Evolutionary conservation across 1,140 invertebrate genomes (phyloP), one percentile per base, ranked within the genome.

Genomic region (Brevipalpus yothersi): DNA sequence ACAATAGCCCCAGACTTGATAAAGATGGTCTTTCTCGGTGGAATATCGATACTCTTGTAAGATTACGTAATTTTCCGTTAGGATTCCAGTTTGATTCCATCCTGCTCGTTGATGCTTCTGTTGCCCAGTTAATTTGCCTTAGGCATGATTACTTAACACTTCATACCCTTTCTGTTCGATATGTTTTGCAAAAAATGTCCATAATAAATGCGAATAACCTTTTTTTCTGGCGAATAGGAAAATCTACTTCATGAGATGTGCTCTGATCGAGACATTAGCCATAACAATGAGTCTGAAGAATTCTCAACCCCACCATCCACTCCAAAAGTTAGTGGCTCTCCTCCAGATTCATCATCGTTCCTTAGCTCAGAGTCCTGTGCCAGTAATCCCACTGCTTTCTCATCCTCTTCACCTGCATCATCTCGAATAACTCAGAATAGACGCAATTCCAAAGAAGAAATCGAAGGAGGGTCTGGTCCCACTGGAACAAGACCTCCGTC

Each of bases 21-120:
- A 39, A 45, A 58, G 39, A 58, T 41, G 59, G 17, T 23, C 43
- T 49, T 59, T 15, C 59, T 21, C 17, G 45, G 49, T 62, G 61
- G 61, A 62, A 57, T 59, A 51, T 21, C 19, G 49, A 45, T 55
- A 61, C 60, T 51, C 41, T 62, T 40, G 61, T 62, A 62, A 62
- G 61, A 62, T 55, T 55, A 19, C 15, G n/a, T 39, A 17, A 17
- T 45, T 17, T 51, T 19, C 49, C 17, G 49, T 19, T 51, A 51
- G 49, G 12, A 43, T 51, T 11, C 13, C 43, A 39, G 13, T 15
- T 60, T 21, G 41, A 51, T 57, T 53, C 41, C 21, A 23, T 17
- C n/a, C n/a, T 45, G 43, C 43, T 15, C n/a, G 43, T 45, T 45
- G 12, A 13, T 45, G 12, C 43, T 45, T 13, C 10, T 45, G 43